Conservation (phyloP, 2,888 invertebrate species). For the Phania funesta region DNA sequence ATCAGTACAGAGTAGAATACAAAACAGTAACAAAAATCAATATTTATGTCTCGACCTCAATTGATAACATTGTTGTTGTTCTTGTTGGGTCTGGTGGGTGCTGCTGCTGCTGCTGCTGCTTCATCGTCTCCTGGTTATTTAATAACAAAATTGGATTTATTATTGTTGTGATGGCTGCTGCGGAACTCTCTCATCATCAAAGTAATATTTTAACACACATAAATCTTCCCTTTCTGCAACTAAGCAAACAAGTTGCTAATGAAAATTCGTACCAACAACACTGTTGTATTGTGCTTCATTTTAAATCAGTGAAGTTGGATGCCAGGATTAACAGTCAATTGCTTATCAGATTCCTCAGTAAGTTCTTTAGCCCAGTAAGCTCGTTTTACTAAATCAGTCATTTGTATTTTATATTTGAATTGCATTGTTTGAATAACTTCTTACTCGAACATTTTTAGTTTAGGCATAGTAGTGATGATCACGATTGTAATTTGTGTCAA, state of each 20-base stretch:
- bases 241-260: constrained; percentile 3
- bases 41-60: constrained; percentile 78
- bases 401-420: constrained; percentile 47
- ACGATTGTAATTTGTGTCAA: not conserved
- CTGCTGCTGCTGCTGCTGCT: constrained; percentile 3
- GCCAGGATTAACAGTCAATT: constrained; percentile 35
- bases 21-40: constrained; percentile 73
- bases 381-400: constrained; percentile 60
- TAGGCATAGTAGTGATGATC: constrained; percentile 11
- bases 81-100: too few relatives aligned
- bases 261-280: not conserved
- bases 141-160: constrained; percentile 56
- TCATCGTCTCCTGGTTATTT: constrained; percentile 22
- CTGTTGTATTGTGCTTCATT: constrained; percentile 4
- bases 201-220: constrained; percentile 26
- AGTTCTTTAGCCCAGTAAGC: constrained; percentile 43
- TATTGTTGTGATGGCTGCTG: constrained; percentile 35
- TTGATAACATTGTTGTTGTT: constrained; percentile 65
- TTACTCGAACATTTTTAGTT: not conserved
- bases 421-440: constrained; percentile 22
- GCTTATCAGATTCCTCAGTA: constrained; percentile 24
- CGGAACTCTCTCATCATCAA: constrained; percentile 33
- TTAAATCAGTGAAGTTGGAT: constrained; percentile 44
- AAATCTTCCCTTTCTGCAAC: not conserved
- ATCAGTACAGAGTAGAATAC: constrained; percentile 8